Percentiles rank a stretch among this genome's conserved stretches.
phyloP scores from a whole-genome alignment of 2,113 vertebrate species.

The Corydoras sp. region DNA sequence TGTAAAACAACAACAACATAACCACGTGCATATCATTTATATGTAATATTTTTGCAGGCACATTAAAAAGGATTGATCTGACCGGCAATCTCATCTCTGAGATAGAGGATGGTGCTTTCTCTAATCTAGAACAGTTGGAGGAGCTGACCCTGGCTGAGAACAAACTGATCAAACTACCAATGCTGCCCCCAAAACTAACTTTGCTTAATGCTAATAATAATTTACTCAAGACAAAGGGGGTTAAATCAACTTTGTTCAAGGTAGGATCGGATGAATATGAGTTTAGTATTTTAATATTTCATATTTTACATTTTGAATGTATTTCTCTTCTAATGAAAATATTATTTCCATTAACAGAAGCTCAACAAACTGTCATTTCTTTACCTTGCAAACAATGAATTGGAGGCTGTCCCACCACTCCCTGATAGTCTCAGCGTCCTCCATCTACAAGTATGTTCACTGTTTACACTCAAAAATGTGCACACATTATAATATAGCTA shows the following conservation, averaged over 20 bases:
- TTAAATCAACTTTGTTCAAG: constrained; percentile 84
- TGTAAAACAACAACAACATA: neutral
- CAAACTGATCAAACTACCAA: constrained; percentile 76
- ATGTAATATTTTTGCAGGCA: constrained; percentile 61
- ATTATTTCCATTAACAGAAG: constrained; percentile 62
- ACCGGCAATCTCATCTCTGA: constrained; percentile 81
- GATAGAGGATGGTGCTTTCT: constrained; percentile 86
- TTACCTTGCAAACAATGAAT: constrained; percentile 81
- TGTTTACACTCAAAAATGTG: neutral
- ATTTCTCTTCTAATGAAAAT: neutral
- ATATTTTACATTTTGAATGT: neutral
- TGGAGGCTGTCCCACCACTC: constrained; percentile 83
- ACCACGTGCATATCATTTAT: neutral
- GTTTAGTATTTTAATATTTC: neutral
- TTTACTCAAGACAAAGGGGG: constrained; percentile 79
- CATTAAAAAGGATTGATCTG: constrained; percentile 83
- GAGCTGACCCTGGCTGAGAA: constrained; percentile 86
- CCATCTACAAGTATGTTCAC: constrained; percentile 78
- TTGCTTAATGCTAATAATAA: constrained; percentile 81
- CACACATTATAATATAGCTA: neutral
- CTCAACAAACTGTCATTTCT: constrained; percentile 77
- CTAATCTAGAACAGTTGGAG: constrained; percentile 77
- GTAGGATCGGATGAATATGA: constrained; percentile 52
- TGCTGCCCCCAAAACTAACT: constrained; percentile 74
- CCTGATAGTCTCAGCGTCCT: constrained; percentile 84